These are phyloP conservation scores for Acanthochromis polyacanthus DNA, from an alignment of 2,113 vertebrate genomes.

Conservation along the genomic window DNA sequence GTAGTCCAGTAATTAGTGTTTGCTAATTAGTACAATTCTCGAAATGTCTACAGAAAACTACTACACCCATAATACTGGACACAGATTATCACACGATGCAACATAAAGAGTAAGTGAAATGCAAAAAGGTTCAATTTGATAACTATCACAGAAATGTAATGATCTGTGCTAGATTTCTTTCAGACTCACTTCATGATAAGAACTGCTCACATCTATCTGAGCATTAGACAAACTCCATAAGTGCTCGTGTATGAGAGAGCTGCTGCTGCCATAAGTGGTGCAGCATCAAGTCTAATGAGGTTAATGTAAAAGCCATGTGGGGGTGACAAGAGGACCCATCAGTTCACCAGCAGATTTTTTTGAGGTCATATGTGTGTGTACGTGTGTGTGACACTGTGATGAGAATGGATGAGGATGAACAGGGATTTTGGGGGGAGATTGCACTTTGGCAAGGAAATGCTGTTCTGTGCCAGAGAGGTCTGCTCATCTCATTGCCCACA, in stretches of 20 bases:
- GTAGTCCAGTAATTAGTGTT: neutral
- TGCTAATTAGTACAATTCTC: neutral
- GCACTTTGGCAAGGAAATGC: slow-evolving; percentile 72
- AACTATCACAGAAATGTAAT: neutral
- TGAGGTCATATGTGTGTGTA: slow-evolving; percentile 25
- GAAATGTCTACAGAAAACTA: neutral
- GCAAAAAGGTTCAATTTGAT: neutral
- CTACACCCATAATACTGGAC: neutral
- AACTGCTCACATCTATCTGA: neutral
- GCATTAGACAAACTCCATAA: neutral
- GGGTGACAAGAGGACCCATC: slow-evolving; percentile 49
- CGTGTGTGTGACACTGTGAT: slow-evolving; percentile 39
- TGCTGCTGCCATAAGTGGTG: slow-evolving; percentile 34
- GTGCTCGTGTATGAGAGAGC: slow-evolving; percentile 25
- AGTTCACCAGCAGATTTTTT: slow-evolving; percentile 39
- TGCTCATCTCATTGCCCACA: slow-evolving; percentile 82
- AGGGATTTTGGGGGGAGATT: slow-evolving; percentile 54
- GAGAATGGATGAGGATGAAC: slow-evolving; percentile 61
- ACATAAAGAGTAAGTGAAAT: neutral
- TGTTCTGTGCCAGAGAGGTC: slow-evolving; percentile 78
- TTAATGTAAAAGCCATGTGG: slow-evolving; percentile 60
- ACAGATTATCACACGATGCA: neutral
- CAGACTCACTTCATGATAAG: neutral
- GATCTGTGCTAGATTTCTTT: neutral
- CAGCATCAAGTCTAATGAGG: slow-evolving; percentile 47